A percentile compares a stretch with the other conserved stretches of the same genome.
Evolutionary conservation across 2,113 vertebrate species (phyloP).

Genomic region (Ramphastos sulfuratus): DNA sequence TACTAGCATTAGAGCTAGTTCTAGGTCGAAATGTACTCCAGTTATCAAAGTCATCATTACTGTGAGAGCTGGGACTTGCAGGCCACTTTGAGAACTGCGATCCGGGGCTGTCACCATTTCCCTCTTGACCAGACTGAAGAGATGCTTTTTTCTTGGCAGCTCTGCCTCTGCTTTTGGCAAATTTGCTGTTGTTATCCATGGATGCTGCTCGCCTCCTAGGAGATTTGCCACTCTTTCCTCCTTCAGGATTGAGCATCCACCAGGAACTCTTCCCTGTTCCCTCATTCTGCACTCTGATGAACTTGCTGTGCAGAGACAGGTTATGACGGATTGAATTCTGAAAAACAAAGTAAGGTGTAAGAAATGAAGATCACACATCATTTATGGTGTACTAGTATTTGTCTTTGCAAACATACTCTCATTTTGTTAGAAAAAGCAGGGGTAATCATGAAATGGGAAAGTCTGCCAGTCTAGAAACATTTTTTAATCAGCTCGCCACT

Average conservation of each 20-base stretch:
- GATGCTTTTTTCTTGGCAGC: conserved; percentile 98
- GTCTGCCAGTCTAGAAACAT: not conserved
- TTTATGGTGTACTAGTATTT: not conserved
- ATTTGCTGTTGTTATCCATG: conserved; percentile 99
- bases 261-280: conserved; percentile 98
- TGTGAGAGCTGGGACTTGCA: conserved; percentile 95
- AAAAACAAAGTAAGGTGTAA: conserved; percentile 64
- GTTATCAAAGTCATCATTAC: conserved; percentile 94
- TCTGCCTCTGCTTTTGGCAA: conserved; percentile 93
- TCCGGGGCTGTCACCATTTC: conserved; percentile 89
- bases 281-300: conserved; percentile 96
- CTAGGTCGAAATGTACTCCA: conserved; percentile 95
- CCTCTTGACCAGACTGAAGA: conserved; percentile 90
- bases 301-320: conserved; percentile 96
- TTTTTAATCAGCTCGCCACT: not conserved
- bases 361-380: not conserved
- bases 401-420: not conserved
- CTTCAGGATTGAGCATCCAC: conserved; percentile 99
- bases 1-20: conserved; percentile 96
- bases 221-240: conserved; percentile 96
- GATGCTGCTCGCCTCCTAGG: conserved; percentile 92
- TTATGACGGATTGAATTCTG: conserved; percentile 99
- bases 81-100: conserved; percentile 96
- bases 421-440: not conserved
- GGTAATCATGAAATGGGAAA: not conserved